Evolutionary conservation across 1,140 invertebrate genomes (phyloP).

Genomic region (Colletes latitarsis): DNA sequence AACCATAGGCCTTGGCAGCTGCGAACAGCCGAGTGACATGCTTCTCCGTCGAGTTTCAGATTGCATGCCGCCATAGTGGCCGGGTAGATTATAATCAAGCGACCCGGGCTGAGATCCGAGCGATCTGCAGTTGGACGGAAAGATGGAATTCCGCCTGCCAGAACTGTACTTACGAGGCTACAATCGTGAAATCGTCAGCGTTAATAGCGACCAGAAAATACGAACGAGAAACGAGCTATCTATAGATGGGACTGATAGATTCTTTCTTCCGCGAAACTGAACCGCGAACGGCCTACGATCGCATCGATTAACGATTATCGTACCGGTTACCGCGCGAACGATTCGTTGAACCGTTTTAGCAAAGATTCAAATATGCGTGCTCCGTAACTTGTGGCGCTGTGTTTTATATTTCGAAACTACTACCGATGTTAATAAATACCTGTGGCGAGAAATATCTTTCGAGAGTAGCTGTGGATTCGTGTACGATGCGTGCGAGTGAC

Average conservation of each 20-base stretch:
- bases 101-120: constrained; percentile 16
- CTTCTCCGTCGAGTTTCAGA: constrained; percentile 63
- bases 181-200: neutral
- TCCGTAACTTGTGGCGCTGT: too few relatives aligned
- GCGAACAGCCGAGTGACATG: constrained; percentile 70
- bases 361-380: too few relatives aligned
- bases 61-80: constrained; percentile 56
- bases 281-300: too few relatives aligned
- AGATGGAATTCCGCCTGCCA: constrained; percentile 22
- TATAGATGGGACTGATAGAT: neutral
- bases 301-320: too few relatives aligned
- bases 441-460: too few relatives aligned
- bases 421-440: too few relatives aligned
- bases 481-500: too few relatives aligned
- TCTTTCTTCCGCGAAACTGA: too few relatives aligned
- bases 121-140: constrained; percentile 6
- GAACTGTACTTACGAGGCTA: constrained; percentile 1
- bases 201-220: neutral
- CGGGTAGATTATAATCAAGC: constrained; percentile 62
- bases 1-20: constrained; percentile 69
- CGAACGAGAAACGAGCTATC: neutral
- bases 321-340: too few relatives aligned
- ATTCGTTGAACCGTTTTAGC: too few relatives aligned
- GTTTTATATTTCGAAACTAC: too few relatives aligned
- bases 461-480: too few relatives aligned